These are phyloP conservation scores for Drosophila peninsularis DNA, from an alignment of 2,888 invertebrate genomes.

Conservation along the genomic window DNA sequence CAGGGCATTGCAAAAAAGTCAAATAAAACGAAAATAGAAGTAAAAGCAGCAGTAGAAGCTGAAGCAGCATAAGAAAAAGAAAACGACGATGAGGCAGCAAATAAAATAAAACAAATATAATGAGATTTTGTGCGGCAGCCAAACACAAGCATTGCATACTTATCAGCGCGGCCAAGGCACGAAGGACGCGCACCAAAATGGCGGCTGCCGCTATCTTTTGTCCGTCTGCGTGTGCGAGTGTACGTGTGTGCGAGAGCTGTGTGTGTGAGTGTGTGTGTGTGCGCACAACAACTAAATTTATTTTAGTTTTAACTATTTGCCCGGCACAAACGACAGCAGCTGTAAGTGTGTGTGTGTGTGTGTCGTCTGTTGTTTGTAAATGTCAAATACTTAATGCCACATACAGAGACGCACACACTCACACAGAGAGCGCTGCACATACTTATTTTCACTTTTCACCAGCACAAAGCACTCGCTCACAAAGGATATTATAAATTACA, in stretches of 20 bases:
- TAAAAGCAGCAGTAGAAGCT: conserved; percentile 7
- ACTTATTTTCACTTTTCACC: conserved; percentile 80
- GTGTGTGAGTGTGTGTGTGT: conserved; percentile 18
- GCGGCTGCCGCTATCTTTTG: conserved; percentile 70
- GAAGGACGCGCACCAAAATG: conserved; percentile 61
- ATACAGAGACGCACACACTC: conserved; percentile 20
- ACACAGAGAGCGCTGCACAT: conserved; percentile 25
- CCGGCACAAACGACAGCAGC: conserved; percentile 57
- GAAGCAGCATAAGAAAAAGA: conserved; percentile 40
- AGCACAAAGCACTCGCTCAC: conserved; percentile 66
- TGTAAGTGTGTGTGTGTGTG: conserved; percentile 23
- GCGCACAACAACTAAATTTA: conserved; percentile 65
- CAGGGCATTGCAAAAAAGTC: conserved; percentile 23
- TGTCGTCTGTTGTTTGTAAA: conserved; percentile 5
- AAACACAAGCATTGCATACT: conserved; percentile 67
- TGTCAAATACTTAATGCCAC: conserved; percentile 33
- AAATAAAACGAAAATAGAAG: conserved; percentile 37
- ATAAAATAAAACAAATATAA: conserved; percentile 81
- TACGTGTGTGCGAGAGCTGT: not conserved
- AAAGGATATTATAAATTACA: conserved; percentile 81
- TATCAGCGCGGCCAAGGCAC: conserved; percentile 63
- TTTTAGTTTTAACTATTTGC: conserved; percentile 81
- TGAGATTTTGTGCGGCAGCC: conserved; percentile 80
- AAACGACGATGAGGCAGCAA: conserved; percentile 64
- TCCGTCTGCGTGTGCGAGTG: conserved; percentile 26